Evolutionary conservation across 2,797 vertebrate species (phyloP), one percentile per base, ranked within the genome.

Genomic region (Microctenopoma steveboyesi): DNA sequence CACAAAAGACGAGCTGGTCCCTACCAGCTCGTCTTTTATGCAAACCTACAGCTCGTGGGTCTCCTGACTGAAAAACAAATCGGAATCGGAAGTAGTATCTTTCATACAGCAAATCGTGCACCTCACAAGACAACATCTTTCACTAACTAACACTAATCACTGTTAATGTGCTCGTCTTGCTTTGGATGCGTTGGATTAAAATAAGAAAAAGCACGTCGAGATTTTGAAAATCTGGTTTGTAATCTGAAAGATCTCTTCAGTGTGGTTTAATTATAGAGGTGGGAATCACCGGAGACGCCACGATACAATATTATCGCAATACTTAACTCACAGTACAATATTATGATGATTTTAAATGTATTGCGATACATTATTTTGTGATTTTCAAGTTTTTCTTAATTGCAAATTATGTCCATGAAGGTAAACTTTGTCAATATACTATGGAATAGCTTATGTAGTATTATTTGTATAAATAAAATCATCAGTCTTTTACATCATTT

Each of bases 91-190:
- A 49, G 0, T 15, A 73, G 65, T 46, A 51, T 54, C 47, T 45
- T 8, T 0, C 49, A 49, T 51, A 59, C 69, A 68, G 27, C 49
- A 48, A 54, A 78, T 83, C 56, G 50, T 33, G 42, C 22, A 55
- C 64, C 52, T 50, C 45, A 33, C 30, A 57, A 69, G 79, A 85
- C 82, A 39, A 72, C 65, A 74, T 56, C 33, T 12, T 51, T 60
- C 52, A 69, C 77, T 73, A 84, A 75, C 43, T 18, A 18, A 18
- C 18, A 18, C 18, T 18, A 18, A 18, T 18, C 18, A 18, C 64
- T 56, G 60, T 66, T 81, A 70, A 86, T 85, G 69, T 58, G 30
- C 54, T 60, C 66, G 70, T 78, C 82, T 78, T 71, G 79, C 78
- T 69, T 68, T 8, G 22, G 22, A 22, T 22, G 40, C 78, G 57